Evolutionary conservation across 2,113 vertebrate genomes (phyloP), one percentile per base, ranked within the genome.

Genomic region (Terrapene triunguis): DNA sequence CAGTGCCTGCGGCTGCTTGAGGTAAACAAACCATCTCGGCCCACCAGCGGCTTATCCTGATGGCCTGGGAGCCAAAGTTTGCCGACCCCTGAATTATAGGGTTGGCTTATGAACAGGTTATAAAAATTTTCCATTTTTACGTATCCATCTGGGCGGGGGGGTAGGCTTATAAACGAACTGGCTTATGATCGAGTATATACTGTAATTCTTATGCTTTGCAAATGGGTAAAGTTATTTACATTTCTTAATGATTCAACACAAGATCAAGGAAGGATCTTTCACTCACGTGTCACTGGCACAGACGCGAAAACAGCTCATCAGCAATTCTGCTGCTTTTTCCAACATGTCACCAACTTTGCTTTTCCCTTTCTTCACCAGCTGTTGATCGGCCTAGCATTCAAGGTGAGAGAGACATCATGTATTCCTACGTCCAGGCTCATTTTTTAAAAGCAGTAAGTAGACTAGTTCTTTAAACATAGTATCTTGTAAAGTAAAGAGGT

Each of bases 271-370:
- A 85, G 7, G 17, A 65, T 44, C 59, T 82, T 78, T 80, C 80
- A 98, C 98, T 98, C 89, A 99, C 99, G 99, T 99, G 98, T 99
- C 99, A 19, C 99, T 99, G 98, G 99, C 99, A 89, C 99, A 99
- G 74, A 99, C 99, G 59, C 99, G 98, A 96, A 99, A 99, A 96
- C 99, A 99, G 98, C 99, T 99, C 99, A 99, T 99, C 87, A 99
- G 97, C 53, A 99, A 98, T 54, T 99, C 99, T 0, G 99, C 99
- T 8, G 99, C 99, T 83, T 99, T 99, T 97, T 99, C 99, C 98
- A 99, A 69, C 99, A 99, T 99, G 95, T 99, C 99, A 0, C 99
- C 98, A 2, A 98, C 98, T 94, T 99, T 99, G 97, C 99, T 99
- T 87, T 99, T 99, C 2, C 99, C 98, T 95, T 99, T 99, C 98